phyloP scores from a whole-genome alignment of 2,888 invertebrate genomes.

The Perizoma affinitatum region DNA sequence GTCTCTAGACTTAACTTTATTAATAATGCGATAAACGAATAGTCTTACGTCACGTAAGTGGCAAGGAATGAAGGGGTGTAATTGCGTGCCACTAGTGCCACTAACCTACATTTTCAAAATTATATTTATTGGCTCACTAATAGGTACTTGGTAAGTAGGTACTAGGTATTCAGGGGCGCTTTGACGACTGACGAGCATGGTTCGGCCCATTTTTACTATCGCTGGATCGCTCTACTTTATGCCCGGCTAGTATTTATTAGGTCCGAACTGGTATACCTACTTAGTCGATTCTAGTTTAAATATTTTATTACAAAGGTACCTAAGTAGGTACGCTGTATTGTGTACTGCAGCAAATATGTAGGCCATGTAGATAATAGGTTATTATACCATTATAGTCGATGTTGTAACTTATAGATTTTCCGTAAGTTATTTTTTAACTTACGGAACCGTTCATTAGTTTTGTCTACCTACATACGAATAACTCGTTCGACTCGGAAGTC shows the following conservation, averaged over 20 bases:
- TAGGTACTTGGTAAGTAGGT: too few relatives aligned
- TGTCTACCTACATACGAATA: too few relatives aligned
- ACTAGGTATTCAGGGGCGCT: slow-evolving; percentile 64
- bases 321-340: too few relatives aligned
- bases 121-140: slow-evolving; percentile 67
- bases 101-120: slow-evolving; percentile 74
- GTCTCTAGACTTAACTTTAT: background rate
- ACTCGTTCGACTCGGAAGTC: too few relatives aligned
- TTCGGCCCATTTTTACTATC: slow-evolving; percentile 75
- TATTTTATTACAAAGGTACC: background rate
- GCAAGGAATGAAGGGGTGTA: slow-evolving; percentile 37
- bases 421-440: too few relatives aligned
- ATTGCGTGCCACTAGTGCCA: slow-evolving; percentile 65
- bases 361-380: too few relatives aligned
- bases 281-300: slow-evolving; percentile 1
- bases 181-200: slow-evolving; percentile 50
- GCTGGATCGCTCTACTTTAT: slow-evolving; percentile 72
- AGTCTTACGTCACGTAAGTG: slow-evolving; percentile 8
- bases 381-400: too few relatives aligned
- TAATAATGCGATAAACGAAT: background rate
- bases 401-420: too few relatives aligned
- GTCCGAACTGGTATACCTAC: slow-evolving; percentile 31
- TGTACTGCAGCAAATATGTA: too few relatives aligned
- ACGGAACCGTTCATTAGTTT: too few relatives aligned
- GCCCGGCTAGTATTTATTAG: slow-evolving; percentile 53